A percentile compares a stretch with the other conserved stretches of the same genome.
These are phyloP conservation scores for Lacerta bilineata DNA, from an alignment of 2,797 vertebrate genomes.

Conservation along the genomic window DNA sequence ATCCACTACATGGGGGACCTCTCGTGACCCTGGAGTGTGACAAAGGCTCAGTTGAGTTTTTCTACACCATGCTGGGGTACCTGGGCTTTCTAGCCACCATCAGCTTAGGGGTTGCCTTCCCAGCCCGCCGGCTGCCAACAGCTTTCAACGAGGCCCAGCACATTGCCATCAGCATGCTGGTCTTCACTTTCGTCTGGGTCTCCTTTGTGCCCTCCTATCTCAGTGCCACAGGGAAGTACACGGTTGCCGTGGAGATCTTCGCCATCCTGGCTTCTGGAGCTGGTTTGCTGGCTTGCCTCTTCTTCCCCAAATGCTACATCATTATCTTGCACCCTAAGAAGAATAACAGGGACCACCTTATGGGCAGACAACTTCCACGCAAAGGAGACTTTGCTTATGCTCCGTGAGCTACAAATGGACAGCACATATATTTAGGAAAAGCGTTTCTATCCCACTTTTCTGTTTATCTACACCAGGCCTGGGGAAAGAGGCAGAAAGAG, in stretches of 20 bases:
- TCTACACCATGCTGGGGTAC: constrained; percentile 53
- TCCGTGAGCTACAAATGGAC: neutral
- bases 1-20: neutral
- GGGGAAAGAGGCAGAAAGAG: too few species aligned
- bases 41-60: constrained; percentile 19
- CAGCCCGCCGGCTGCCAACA: neutral
- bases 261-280: constrained; percentile 37
- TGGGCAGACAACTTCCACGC: neutral
- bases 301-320: constrained; percentile 39
- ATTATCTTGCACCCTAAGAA: neutral
- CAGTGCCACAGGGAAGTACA: constrained; percentile 38
- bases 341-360: neutral
- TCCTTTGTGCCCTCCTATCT: constrained; percentile 39
- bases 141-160: constrained; percentile 28
- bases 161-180: constrained; percentile 8
- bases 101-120: constrained; percentile 48
- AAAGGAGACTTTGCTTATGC: neutral
- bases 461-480: neutral
- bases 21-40: neutral
- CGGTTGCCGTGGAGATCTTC: constrained; percentile 45
- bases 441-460: neutral
- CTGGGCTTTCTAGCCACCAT: constrained; percentile 42
- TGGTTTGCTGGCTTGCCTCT: constrained; percentile 30
- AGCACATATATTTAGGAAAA: neutral
- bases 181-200: constrained; percentile 34